Evolutionary conservation across 2,113 vertebrate species (phyloP).

Genomic region (Crotophaga sulcirostris): DNA sequence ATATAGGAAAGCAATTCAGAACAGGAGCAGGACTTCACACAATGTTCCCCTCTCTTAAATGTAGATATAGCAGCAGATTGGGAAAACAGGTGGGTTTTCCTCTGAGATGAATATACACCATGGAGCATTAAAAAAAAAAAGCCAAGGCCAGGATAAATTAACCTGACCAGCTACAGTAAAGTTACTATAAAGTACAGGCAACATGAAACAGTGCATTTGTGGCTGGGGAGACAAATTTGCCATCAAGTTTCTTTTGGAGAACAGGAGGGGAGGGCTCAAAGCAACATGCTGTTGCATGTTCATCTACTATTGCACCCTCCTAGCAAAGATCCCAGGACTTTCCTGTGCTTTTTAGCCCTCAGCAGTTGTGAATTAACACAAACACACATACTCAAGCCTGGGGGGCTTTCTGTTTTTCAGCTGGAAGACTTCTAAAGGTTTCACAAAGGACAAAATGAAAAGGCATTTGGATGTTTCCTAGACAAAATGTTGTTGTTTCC

Average conservation of each 20-base stretch:
- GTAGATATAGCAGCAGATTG: neutral
- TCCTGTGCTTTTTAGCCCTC: neutral
- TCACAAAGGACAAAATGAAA: conserved; percentile 20
- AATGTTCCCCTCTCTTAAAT: neutral
- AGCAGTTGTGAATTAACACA: neutral
- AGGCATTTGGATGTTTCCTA: conserved; percentile 22
- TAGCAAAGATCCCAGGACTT: neutral
- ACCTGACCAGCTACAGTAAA: neutral
- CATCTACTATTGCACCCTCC: neutral
- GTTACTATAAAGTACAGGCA: neutral
- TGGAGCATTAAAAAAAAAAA: neutral
- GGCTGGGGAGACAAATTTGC: neutral
- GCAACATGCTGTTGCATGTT: neutral
- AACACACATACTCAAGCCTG: neutral
- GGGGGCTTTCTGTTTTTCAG: neutral
- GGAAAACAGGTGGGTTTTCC: neutral
- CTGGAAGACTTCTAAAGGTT: conserved; percentile 26
- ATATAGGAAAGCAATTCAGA: neutral
- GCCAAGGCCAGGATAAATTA: neutral
- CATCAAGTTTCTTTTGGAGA: neutral
- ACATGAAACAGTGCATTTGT: neutral
- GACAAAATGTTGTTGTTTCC: conserved; percentile 28
- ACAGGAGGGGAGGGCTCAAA: neutral
- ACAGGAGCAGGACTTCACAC: neutral
- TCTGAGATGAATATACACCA: neutral